Conservation (phyloP, 2,797 vertebrate species). For the Sebastes minor region DNA sequence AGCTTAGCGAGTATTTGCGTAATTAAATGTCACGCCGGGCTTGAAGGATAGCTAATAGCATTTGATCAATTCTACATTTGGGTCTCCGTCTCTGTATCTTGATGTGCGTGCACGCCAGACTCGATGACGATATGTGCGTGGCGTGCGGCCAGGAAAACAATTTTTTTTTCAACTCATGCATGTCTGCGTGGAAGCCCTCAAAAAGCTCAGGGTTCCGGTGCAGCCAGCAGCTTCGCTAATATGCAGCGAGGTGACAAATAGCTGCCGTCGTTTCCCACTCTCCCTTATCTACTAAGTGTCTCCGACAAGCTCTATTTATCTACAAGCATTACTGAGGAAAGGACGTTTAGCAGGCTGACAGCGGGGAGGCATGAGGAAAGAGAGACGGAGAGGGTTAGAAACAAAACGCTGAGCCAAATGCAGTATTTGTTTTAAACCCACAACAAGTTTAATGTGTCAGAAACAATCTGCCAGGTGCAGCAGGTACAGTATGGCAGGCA, state of each 20-base stretch:
- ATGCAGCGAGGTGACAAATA: constrained; percentile 41
- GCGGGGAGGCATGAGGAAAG: neutral
- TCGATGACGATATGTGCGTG: neutral
- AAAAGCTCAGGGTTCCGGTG: neutral
- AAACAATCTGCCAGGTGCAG: constrained; percentile 19
- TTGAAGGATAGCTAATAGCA: constrained; percentile 54
- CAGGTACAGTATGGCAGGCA: constrained; percentile 1
- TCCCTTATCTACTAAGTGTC: constrained; percentile 45
- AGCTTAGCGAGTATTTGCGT: constrained; percentile 22
- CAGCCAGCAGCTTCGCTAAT: constrained; percentile 3
- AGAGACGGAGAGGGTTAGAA: neutral
- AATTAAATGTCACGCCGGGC: constrained; percentile 63
- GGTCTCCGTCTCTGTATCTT: constrained; percentile 28
- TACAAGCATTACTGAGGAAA: constrained; percentile 36
- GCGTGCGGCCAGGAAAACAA: neutral
- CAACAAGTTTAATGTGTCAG: constrained; percentile 2
- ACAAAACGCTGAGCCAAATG: constrained; percentile 13
- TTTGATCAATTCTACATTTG: constrained; percentile 37
- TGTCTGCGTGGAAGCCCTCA: neutral
- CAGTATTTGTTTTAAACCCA: constrained; percentile 36
- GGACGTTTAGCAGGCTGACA: constrained; percentile 44
- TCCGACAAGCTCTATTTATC: constrained; percentile 4
- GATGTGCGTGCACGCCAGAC: constrained; percentile 2
- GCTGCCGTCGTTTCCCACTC: constrained; percentile 20
- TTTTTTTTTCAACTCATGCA: neutral